phyloP scores from a whole-genome alignment of 2,113 vertebrate species.

The Tragelaphus strepsiceros region DNA sequence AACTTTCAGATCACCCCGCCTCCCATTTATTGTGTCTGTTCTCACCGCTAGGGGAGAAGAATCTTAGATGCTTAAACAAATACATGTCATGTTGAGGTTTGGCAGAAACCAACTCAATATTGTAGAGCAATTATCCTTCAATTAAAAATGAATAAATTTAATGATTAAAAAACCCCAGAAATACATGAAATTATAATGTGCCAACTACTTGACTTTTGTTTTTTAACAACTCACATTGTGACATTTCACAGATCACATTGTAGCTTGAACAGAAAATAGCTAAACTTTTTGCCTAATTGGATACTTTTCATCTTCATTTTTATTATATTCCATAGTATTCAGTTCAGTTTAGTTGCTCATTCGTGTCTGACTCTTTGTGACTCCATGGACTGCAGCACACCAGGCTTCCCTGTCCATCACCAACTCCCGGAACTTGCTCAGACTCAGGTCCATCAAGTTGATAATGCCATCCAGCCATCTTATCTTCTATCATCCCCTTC shows the following conservation, averaged over 20 bases:
- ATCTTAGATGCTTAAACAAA: not conserved
- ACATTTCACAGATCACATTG: not conserved
- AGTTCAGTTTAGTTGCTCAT: not conserved
- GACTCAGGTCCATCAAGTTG: not conserved
- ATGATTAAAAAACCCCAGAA: not conserved
- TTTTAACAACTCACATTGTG: not conserved
- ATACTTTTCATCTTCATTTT: not conserved
- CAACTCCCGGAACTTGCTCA: accelerated
- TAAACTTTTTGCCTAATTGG: not conserved
- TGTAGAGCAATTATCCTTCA: not conserved
- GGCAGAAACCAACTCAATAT: not conserved
- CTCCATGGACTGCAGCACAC: not conserved
- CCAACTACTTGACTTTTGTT: not conserved
- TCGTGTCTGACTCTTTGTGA: not conserved
- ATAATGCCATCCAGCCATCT: not conserved
- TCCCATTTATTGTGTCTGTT: not conserved
- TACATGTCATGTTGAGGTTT: not conserved
- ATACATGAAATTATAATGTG: not conserved
- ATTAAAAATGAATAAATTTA: not conserved
- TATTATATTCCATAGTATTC: not conserved
- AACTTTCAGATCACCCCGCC: not conserved
- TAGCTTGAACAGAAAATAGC: not conserved
- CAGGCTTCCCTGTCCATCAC: not conserved
- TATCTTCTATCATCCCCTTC: not conserved
- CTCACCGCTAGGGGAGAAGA: not conserved